Evolutionary conservation across 2,797 vertebrate species (phyloP), one percentile per base, ranked within the genome.

Genomic region (Chelidonichthys spinosus): DNA sequence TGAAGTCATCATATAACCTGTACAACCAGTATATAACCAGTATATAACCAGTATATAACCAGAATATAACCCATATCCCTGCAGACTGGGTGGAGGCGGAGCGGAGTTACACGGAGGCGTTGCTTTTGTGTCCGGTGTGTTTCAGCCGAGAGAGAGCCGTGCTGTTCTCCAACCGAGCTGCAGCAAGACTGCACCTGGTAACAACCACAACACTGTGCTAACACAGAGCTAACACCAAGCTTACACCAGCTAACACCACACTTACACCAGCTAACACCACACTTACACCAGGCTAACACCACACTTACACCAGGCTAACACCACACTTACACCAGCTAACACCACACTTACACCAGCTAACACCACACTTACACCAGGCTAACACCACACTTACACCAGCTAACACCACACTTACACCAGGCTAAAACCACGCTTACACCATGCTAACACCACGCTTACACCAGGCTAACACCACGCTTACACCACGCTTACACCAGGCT

Each of bases 131-230:
- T 83, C 97, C 97, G 0, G 92, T 96, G 2, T 95, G 92, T 87
- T 97, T 95, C 93, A 94, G 93, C 81, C 93, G 90, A 79, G 96
- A 98, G 14, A 91, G 96, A 68, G 94, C 97, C 1, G 88, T 98
- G 58, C 90, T 98, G 3, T 98, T 97, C 92, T 99, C 97, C 72
- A 99, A 99, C 83, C 93, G 97, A 93, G 97, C 97, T 53, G 97
- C 97, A 53, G 96, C 97, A 7, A 93, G 96, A 81, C 90, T 97
- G 81, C 97, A 97, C 88, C 95, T 96, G 96, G 97, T 97, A 91
- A 85, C 11, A 1, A 17, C 11, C 17, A 25, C 53, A 77, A 60
- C n/a, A 0, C 0, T 4, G 7, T 3, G 44, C 44, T 46, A 46
- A 49, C 50, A 36, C 7, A 6, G 4, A 3, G 11, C 15, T 39